A percentile compares a stretch with the other conserved stretches of the same genome.
Conservation (phyloP, 2,797 vertebrate genomes). For the Dendrocincla tyrannina region DNA sequence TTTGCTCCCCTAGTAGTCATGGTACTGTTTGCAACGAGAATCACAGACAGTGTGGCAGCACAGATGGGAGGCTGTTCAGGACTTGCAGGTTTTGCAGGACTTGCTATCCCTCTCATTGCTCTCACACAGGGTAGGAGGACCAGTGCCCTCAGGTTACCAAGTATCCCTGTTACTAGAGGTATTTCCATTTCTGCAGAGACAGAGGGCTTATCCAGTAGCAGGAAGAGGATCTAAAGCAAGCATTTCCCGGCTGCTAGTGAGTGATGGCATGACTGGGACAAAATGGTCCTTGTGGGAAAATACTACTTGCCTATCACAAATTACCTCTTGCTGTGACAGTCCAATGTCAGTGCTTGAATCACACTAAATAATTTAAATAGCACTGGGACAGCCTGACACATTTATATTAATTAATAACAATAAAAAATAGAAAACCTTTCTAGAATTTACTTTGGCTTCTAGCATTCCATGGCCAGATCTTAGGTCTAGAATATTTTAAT, state of each 20-base stretch:
- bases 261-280: neutral
- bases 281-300: neutral
- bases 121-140: neutral
- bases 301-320: neutral
- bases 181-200: neutral
- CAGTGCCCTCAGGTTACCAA: neutral
- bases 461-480: neutral
- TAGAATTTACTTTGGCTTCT: neutral
- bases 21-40: neutral
- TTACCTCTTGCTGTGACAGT: slow-evolving; percentile 1
- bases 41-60: neutral
- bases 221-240: neutral
- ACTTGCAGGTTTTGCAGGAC: neutral
- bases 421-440: neutral
- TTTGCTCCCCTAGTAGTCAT: neutral
- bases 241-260: neutral
- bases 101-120: neutral
- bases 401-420: neutral
- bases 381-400: neutral
- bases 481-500: neutral
- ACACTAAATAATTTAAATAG: neutral
- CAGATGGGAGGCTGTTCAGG: neutral
- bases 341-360: neutral
- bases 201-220: neutral
- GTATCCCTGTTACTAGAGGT: neutral